These are phyloP conservation scores for Chironomus striatipennis DNA, from an alignment of 1,140 invertebrate species.

Conservation along the genomic window DNA sequence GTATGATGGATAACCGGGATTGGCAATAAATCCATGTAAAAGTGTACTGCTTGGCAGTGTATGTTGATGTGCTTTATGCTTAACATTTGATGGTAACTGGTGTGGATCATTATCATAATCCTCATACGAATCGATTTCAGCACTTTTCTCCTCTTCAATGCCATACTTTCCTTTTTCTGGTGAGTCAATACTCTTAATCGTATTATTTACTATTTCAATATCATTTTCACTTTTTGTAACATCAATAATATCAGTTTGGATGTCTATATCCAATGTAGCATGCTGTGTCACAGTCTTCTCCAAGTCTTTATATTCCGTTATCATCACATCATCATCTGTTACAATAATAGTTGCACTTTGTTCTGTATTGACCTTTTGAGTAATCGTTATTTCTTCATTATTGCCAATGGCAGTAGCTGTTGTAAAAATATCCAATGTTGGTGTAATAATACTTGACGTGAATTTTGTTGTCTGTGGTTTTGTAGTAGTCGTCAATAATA, in stretches of 20 bases:
- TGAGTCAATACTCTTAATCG: neutral
- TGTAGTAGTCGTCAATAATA: neutral
- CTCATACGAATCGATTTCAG: neutral
- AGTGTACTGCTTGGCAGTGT: conserved; percentile 18
- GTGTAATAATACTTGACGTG: neutral
- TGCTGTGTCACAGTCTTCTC: neutral
- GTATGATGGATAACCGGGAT: conserved; percentile 53
- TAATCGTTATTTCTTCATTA: neutral
- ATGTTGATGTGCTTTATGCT: conserved; percentile 24
- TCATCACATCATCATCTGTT: neutral
- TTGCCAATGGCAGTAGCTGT: neutral
- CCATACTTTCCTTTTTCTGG: neutral
- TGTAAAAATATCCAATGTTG: neutral
- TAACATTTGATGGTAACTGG: neutral
- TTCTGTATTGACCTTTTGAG: no score
- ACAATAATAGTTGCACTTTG: no score
- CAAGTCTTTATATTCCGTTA: neutral
- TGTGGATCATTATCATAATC: conserved; percentile 13
- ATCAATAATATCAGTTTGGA: neutral
- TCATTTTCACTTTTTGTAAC: neutral
- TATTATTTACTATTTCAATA: neutral
- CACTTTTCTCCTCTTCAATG: neutral
- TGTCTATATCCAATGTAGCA: neutral
- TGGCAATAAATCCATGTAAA: conserved; percentile 46
- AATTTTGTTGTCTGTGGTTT: neutral